Base-by-base conservation (phyloP, 2,797 vertebrate species). In the Sebastiscus tertius region DNA sequence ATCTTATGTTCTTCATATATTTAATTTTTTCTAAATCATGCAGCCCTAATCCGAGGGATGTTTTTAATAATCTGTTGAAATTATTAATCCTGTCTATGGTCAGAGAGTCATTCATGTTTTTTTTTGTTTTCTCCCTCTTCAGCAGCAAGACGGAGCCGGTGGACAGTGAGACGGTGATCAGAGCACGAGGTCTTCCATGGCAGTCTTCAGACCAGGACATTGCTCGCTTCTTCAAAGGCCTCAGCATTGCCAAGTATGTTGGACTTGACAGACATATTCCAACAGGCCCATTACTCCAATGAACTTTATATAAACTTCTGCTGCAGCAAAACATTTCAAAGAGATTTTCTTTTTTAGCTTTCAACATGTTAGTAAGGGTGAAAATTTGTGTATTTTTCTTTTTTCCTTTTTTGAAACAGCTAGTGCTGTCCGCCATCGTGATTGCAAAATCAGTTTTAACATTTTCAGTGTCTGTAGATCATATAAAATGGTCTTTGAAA, bases 121-220 rank as follows among this genome's bases (percentile, higher is more conserved):
- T 0, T 42, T 68, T 54, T 56, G 7, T 6, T 4, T 0, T 18
- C 8, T 42, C 9, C 4, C 8, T 36, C 3, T 59, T 65, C 81
- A 93, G 93, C 86, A 98, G 97, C 93, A 99, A 99, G 91, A 96
- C 96, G 0, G 98, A 99, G 88, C 95, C 96, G 1, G 98, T 99
- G 89, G 97, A 99, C 95, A 98, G 95, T 31, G 98, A 99, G 93
- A 98, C 97, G 0, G 97, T 99, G 80, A 98, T 99, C 91, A 95
- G 98, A 91, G 98, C 98, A 8, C 95, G 98, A 33, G 98, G 98
- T 34, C 95, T 99, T 77, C 98, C 98, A 1, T 99, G 98, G 98
- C 98, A 99, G 83, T 99, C 98, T 8, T 99, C 98, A 62, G 98
- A 99, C 90, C 98, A 99, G 93, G 98, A 99, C 69, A 98, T 99